These are phyloP conservation scores for mouse (Mus musculus) DNA, from an alignment of 2,113 vertebrate species.

Conservation along the genomic window DNA sequence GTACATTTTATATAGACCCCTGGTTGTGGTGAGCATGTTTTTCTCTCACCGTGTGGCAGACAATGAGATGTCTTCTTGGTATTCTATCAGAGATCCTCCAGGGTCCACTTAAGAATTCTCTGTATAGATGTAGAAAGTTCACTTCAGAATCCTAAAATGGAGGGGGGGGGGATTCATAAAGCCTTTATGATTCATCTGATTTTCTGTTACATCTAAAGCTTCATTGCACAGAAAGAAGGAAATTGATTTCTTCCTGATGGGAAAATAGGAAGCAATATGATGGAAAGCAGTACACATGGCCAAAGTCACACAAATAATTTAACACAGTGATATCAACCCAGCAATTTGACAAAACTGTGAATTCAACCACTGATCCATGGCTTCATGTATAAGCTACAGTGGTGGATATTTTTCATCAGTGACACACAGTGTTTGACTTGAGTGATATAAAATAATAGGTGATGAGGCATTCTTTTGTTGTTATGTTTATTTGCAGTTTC, in stretches of 20 bases:
- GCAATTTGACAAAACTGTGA: not conserved
- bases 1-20: not conserved
- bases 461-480: not conserved
- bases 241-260: conserved; percentile 24
- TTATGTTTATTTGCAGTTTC: not conserved
- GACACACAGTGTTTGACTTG: not conserved
- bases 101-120: conserved; percentile 32
- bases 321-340: not conserved
- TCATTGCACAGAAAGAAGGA: not conserved
- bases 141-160: not conserved
- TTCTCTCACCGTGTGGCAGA: not conserved
- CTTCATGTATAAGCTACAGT: not conserved
- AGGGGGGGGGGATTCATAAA: not conserved
- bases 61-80: conserved; percentile 5
- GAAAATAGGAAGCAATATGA: conserved; percentile 12
- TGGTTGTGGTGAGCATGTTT: not conserved
- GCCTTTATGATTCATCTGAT: not conserved
- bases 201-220: conserved; percentile 41
- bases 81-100: conserved; percentile 19
- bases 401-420: not conserved
- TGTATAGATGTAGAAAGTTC: conserved; percentile 46
- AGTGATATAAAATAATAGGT: not conserved
- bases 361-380: not conserved
- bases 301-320: conserved; percentile 40
- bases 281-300: not conserved